These are phyloP conservation scores for Drosophila pseudotalamancana DNA, from an alignment of 2,888 invertebrate species.

Conservation along the genomic window DNA sequence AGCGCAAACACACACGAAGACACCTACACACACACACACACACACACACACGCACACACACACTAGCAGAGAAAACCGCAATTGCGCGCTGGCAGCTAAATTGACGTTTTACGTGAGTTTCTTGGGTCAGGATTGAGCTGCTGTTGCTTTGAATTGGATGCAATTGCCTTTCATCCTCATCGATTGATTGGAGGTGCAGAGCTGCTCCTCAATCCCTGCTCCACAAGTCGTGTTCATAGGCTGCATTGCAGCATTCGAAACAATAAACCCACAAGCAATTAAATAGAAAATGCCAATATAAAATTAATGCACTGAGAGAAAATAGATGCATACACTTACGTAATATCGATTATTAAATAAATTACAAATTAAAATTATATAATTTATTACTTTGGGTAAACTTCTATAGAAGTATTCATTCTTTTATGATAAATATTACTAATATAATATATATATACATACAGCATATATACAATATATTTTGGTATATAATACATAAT, in stretches of 20 bases:
- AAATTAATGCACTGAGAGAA: slow-evolving; percentile 1
- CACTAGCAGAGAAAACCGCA: slow-evolving; percentile 22
- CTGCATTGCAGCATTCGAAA: too few species aligned
- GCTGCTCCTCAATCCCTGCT: neutral
- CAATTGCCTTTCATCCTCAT: slow-evolving; percentile 24
- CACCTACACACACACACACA: neutral
- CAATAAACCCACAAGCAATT: slow-evolving; percentile 34
- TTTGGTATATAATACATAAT: neutral
- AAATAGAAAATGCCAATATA: slow-evolving; percentile 5
- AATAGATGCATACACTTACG: neutral
- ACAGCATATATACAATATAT: too few species aligned
- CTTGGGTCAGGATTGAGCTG: slow-evolving; percentile 28
- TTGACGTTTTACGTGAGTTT: slow-evolving; percentile 46
- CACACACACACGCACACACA: neutral
- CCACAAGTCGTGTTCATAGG: neutral
- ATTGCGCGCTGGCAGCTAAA: slow-evolving; percentile 39
- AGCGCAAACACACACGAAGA: slow-evolving; percentile 14
- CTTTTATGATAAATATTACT: too few species aligned
- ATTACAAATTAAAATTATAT: too few species aligned
- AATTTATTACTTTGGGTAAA: neutral
- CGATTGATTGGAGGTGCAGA: slow-evolving; percentile 48
- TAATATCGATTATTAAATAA: neutral
- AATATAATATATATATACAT: too few species aligned
- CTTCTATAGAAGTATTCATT: too few species aligned
- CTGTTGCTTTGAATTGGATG: slow-evolving; percentile 40